Conservation (phyloP, 1,140 invertebrate species). For the Eufriesea mexicana region DNA sequence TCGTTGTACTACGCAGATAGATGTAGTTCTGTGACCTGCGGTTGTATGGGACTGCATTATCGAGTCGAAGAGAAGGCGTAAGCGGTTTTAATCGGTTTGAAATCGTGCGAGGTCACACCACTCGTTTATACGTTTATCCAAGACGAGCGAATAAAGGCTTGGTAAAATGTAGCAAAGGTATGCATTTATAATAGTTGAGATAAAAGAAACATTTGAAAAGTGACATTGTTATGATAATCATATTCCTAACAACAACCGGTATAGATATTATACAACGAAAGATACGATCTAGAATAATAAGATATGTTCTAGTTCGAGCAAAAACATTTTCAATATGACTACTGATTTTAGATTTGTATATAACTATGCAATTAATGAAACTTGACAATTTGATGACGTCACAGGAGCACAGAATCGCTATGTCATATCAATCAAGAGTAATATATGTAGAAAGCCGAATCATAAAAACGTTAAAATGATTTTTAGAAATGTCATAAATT, state of each 20-base stretch:
- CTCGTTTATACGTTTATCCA: not conserved
- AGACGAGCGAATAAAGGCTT: not conserved
- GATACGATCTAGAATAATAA: not conserved
- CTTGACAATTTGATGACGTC: constrained; percentile 7
- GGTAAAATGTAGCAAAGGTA: not conserved
- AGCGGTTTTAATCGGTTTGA: constrained; percentile 42
- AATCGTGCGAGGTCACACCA: constrained; percentile 39
- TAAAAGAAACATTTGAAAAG: not conserved
- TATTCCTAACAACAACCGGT: too few species aligned
- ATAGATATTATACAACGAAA: not conserved
- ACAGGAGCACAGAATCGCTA: too few species aligned
- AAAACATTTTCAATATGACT: not conserved
- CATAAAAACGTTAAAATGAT: not conserved
- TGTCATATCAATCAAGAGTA: too few species aligned
- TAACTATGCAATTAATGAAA: constrained; percentile 1
- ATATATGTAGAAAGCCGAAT: not conserved
- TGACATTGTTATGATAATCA: not conserved
- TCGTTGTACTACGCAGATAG: constrained; percentile 2
- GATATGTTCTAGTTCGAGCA: not conserved
- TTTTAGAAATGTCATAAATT: not conserved
- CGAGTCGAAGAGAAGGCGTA: not conserved
- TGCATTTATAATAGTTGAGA: not conserved
- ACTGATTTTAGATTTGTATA: not conserved
- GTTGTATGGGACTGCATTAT: not conserved
- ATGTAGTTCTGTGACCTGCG: constrained; percentile 3